Conservation (phyloP, 1,140 invertebrate genomes). For the Anoplophora glabripennis region DNA sequence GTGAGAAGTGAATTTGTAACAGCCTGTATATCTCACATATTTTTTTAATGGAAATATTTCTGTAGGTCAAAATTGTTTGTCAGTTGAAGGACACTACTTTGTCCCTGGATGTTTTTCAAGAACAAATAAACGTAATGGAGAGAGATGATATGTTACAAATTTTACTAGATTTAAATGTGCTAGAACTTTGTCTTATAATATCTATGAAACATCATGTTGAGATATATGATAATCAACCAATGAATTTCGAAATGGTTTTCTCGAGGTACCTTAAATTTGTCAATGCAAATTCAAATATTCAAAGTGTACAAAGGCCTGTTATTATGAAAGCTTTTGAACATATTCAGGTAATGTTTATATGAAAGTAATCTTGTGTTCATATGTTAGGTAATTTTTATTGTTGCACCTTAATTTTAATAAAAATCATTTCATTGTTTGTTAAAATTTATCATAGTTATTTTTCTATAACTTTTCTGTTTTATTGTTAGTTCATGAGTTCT, state of each 20-base stretch:
- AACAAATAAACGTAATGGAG: conserved; percentile 56
- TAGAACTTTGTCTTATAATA: conserved; percentile 78
- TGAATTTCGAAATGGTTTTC: conserved; percentile 91
- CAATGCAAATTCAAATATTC: conserved; percentile 66
- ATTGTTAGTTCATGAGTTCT: conserved; percentile 20
- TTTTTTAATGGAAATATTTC: conserved; percentile 1
- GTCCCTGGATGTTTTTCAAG: conserved; percentile 57
- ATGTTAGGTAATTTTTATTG: too few relatives aligned
- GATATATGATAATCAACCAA: conserved; percentile 83
- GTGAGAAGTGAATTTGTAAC: too few relatives aligned
- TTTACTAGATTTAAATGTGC: conserved; percentile 71
- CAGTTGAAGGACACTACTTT: conserved; percentile 51
- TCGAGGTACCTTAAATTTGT: conserved; percentile 78
- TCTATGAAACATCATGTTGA: conserved; percentile 85
- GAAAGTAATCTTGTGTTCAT: too few relatives aligned
- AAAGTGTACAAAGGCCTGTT: conserved; percentile 75
- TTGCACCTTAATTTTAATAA: too few relatives aligned
- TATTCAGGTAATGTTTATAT: conserved; percentile 57
- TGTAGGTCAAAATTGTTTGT: conserved; percentile 53
- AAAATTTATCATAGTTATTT: conserved; percentile 4
- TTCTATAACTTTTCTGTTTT: too few relatives aligned
- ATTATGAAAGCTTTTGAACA: conserved; percentile 91
- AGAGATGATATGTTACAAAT: conserved; percentile 70
- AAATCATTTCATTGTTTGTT: too few relatives aligned
- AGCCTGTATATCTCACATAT: too few relatives aligned